phyloP scores from a whole-genome alignment of 1,140 invertebrate species.

The Ditylenchus dipsaci region DNA sequence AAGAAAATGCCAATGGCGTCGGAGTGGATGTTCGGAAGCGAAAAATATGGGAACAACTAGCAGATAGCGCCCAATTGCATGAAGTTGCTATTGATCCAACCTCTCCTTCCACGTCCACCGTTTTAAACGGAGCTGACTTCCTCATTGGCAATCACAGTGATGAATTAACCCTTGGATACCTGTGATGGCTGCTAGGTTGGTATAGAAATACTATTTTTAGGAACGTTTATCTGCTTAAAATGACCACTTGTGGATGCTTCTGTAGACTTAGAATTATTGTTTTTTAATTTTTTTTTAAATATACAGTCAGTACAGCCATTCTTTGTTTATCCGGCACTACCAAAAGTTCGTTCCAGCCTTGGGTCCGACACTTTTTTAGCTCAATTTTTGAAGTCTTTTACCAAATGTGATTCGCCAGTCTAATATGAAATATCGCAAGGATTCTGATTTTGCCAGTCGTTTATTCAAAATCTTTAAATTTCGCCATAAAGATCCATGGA shows the following conservation, averaged over 20 bases:
- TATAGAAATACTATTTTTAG: neutral
- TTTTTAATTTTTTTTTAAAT: neutral
- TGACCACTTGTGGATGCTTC: too few relatives aligned
- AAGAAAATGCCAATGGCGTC: constrained; percentile 65
- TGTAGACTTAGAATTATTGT: too few relatives aligned
- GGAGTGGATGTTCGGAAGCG: constrained; percentile 83
- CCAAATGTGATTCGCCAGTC: too few relatives aligned
- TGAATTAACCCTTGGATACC: constrained; percentile 97
- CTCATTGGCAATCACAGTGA: constrained; percentile 97
- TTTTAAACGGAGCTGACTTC: constrained; percentile 74
- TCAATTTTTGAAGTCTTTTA: too few relatives aligned
- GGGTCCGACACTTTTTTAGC: too few relatives aligned
- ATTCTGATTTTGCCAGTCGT: too few relatives aligned
- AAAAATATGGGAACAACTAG: constrained; percentile 81
- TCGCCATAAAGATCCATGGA: too few relatives aligned
- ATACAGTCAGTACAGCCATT: neutral
- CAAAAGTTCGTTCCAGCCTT: too few relatives aligned
- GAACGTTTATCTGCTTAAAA: neutral
- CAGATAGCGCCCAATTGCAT: constrained; percentile 55
- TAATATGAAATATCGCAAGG: too few relatives aligned
- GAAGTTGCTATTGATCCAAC: constrained; percentile 57
- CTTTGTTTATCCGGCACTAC: too few relatives aligned
- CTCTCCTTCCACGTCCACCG: neutral
- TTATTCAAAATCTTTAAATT: too few relatives aligned
- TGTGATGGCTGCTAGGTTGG: constrained; percentile 72